Evolutionary conservation across 2,113 vertebrate species (phyloP), one percentile per base, ranked within the genome.

Genomic region (Rhea pennata): DNA sequence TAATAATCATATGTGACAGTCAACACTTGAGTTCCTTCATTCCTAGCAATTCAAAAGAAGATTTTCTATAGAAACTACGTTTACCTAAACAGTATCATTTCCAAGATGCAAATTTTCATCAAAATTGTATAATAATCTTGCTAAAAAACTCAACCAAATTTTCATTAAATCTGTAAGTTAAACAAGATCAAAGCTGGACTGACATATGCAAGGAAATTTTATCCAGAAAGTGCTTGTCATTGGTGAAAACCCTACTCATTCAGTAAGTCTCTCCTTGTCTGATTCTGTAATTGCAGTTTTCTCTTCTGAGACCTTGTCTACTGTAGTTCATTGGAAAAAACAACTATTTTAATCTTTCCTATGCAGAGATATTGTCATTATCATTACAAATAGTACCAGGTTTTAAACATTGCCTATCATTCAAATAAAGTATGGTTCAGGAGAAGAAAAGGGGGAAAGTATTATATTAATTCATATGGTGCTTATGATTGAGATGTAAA

Each of bases 121-220:
- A 50, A 48, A 92, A 75, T 10, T 36, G 7, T 46, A 6, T 31
- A 64, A 26, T 56, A 48, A 31, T 50, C 33, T 53, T 70, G 4
- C 62, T 75, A 48, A 12, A 87, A 69, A 56, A 58, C 21, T 70
- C 39, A 9, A 29, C 20, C 80, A 16, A 3, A 20, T 66, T 87
- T 88, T 94, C 92, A 74, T 92, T 90, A 78, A 29, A n/a, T 71
- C 65, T 88, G 77, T 92, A 90, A 89, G 77, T 84, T 80, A 81
- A 78, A 54, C 54, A 74, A 12, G 6, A 53, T n/a, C 29, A 91
- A 44, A 24, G 16, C 12, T 80, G 23, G 14, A 62, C 64, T 93
- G 78, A 67, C 79, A 51, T 14, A 81, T 50, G 56, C 81, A 89
- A 5, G 11, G 19, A 11, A 84, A 51, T 66, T 76, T 19, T 40